A percentile compares a stretch with the other conserved stretches of the same genome.
Evolutionary conservation across 2,888 invertebrate genomes (phyloP).

Genomic region (Pomacea canaliculata): DNA sequence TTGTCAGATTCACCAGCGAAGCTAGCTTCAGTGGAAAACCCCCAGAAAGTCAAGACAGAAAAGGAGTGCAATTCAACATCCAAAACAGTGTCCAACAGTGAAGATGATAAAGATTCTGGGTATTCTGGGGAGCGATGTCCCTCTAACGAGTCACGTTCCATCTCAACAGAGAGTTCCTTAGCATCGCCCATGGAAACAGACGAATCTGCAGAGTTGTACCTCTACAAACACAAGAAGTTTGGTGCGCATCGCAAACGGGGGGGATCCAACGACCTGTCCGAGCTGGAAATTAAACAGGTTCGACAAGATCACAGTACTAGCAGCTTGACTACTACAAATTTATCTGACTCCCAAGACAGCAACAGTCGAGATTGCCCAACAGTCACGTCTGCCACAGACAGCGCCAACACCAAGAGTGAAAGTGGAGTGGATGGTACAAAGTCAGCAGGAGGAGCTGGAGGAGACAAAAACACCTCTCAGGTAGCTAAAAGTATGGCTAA

Average conservation of each 20-base stretch:
- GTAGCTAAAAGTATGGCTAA: constrained; percentile 9
- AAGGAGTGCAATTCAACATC: background rate
- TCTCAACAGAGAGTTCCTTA: constrained; percentile 24
- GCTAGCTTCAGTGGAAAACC: background rate
- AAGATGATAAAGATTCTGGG: constrained; percentile 29
- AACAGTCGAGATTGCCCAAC: constrained; percentile 4
- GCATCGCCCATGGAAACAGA: constrained; percentile 30
- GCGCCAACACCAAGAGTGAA: background rate
- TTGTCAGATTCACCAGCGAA: background rate
- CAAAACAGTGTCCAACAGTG: constrained; percentile 4
- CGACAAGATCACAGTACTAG: constrained; percentile 1
- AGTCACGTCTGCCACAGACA: constrained; percentile 1
- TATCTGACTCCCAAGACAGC: background rate
- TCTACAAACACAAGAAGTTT: constrained; percentile 60
- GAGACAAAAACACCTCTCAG: constrained; percentile 1
- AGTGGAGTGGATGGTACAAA: constrained; percentile 5
- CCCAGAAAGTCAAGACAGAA: background rate
- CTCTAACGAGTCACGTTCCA: constrained; percentile 26
- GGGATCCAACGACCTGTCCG: constrained; percentile 23
- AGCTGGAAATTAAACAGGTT: constrained; percentile 16
- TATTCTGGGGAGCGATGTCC: constrained; percentile 26
- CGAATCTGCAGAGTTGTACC: constrained; percentile 32
- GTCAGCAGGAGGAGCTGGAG: background rate
- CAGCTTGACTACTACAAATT: background rate
- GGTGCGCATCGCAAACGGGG: constrained; percentile 45